Evolutionary conservation across 1,140 invertebrate genomes (phyloP), one percentile per base, ranked within the genome.

Genomic region (Steinernema khuongi): DNA sequence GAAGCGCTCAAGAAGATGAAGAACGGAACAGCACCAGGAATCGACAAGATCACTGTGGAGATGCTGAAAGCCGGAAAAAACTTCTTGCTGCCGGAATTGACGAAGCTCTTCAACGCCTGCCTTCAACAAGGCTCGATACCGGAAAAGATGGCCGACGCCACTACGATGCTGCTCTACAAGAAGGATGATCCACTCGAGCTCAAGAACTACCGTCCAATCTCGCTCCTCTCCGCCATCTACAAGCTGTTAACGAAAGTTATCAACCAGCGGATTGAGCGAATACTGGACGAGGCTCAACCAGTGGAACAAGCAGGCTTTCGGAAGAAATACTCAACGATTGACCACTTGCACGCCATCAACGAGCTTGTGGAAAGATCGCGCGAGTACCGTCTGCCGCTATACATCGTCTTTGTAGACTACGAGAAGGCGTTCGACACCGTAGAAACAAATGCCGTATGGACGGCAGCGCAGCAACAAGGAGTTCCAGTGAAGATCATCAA

Each of bases 261-360:
- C n/a, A n/a, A n/a, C n/a, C n/a, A n/a, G n/a, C n/a, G 71, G 31
- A 30, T 79, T 18, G 36, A 30, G 30, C 31, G 66, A 2, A 26
- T 28, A 1, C 32, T 76, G 7, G 33, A 79, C 19, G 22, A 79
- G 31, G 29, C 28, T 19, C 31, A 72, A 29, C 73, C 77, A 1
- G 18, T 31, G 0, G 73, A 79, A 19, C 77, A 78, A 72, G 76
- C 76, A 14, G 76, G 76, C 67, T 78, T 75, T 36, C 18, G 76
- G 31, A 14, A 68, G 26, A 26, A 0, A n/a, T 78, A 19, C 44
- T 79, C 77, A 7, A 79, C 77, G 17, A 76, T 22, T 31, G 77
- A 79, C 31, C 77, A 79, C 69, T 66, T 79, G 18, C 31, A 50
- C n/a, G 22, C 77, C 0, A 14, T 79, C 17, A 74, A 67, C n/a